Evolutionary conservation across 2,888 invertebrate species (phyloP).

Genomic region (Yponomeuta plumbellus): DNA sequence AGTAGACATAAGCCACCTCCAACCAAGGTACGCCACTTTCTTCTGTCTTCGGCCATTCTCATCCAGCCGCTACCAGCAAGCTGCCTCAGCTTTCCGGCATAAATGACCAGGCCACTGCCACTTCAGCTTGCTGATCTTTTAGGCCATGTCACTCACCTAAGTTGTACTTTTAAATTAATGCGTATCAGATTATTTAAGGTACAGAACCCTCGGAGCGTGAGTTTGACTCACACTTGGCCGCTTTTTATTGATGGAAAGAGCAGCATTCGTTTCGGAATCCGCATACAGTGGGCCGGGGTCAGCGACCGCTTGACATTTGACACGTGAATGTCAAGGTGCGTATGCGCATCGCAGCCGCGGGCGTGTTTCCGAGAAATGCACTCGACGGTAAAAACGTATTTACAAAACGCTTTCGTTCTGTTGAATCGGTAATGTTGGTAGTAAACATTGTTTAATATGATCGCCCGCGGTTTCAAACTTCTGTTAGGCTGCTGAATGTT

Average conservation of each 20-base stretch:
- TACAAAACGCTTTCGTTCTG: constrained; percentile 1
- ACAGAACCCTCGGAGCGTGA: too few species aligned
- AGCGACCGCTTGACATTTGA: constrained; percentile 69
- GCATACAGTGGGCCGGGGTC: constrained; percentile 45
- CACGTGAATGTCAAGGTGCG: constrained; percentile 71
- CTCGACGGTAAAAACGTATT: constrained; percentile 5
- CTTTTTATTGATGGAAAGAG: background rate
- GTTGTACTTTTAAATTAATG: too few species aligned
- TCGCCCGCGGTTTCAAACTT: background rate
- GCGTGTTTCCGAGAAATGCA: constrained; percentile 4
- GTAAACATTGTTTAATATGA: background rate
- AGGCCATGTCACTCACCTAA: too few species aligned
- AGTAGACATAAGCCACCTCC: too few species aligned
- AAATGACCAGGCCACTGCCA: too few species aligned
- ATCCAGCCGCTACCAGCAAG: too few species aligned
- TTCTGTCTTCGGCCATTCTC: too few species aligned
- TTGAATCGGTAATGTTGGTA: background rate
- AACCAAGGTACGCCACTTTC: too few species aligned
- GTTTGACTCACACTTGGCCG: too few species aligned
- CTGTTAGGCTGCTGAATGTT: background rate
- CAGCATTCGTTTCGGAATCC: constrained; percentile 11
- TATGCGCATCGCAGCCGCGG: constrained; percentile 13
- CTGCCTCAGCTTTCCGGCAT: too few species aligned
- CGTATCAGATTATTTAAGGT: too few species aligned
- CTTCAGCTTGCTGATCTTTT: too few species aligned